phyloP scores from a whole-genome alignment of 2,113 vertebrate genomes.

The Peromyscus maniculatus region DNA sequence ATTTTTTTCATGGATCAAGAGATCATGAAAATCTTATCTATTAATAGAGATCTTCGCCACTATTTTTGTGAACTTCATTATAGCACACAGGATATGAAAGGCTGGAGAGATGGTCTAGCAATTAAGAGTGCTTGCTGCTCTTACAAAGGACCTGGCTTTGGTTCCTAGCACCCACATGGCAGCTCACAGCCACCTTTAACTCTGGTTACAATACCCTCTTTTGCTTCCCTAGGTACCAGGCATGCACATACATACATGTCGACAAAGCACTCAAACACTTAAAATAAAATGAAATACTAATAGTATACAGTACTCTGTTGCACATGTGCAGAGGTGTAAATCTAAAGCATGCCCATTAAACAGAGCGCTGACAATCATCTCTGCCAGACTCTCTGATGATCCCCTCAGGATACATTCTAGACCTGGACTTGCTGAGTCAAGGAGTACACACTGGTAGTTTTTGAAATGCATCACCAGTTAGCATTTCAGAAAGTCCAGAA shows the following conservation, averaged over 20 bases:
- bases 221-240: neutral
- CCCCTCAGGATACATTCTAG: neutral
- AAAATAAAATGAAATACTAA: neutral
- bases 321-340: neutral
- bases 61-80: neutral
- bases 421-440: constrained; percentile 44
- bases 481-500: neutral
- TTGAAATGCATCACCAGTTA: neutral
- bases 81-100: neutral
- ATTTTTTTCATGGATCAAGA: neutral
- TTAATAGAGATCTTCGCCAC: neutral
- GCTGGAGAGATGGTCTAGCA: neutral
- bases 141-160: neutral
- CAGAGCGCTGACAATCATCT: neutral
- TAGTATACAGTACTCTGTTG: too few species aligned
- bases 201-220: neutral
- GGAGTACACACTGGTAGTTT: neutral
- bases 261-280: neutral
- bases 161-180: too few species aligned
- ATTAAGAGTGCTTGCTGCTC: neutral
- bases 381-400: neutral
- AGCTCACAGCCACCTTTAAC: neutral
- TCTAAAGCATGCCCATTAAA: neutral
- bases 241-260: neutral
- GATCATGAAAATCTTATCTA: neutral